A percentile compares a stretch with the other conserved stretches of the same genome.
phyloP scores from a whole-genome alignment of 53 echinoderm and acorn worm genomes.

The Henricia sp. region DNA sequence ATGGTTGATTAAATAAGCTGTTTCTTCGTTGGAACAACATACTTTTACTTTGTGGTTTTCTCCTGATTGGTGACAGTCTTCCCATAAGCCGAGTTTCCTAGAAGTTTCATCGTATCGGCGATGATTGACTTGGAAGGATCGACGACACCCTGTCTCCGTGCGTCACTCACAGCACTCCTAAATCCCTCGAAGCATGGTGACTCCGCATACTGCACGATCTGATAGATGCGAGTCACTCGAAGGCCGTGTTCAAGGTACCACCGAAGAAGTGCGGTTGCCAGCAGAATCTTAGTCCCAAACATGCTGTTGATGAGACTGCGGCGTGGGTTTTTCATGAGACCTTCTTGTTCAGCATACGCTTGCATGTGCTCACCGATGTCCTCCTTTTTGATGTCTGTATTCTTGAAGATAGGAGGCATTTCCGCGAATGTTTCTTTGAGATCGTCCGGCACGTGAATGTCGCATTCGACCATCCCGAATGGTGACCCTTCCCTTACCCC shows the following conservation, averaged over 20 bases:
- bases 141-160: conserved; percentile 48
- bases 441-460: conserved; percentile 31
- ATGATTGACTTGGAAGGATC: conserved; percentile 58
- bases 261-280: conserved; percentile 52
- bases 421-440: conserved; percentile 48
- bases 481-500: conserved; percentile 11
- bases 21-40: background rate
- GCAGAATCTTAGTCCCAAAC: conserved; percentile 48
- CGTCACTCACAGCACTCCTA: conserved; percentile 56
- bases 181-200: conserved; percentile 40
- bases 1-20: background rate
- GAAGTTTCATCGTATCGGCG: conserved; percentile 61
- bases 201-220: conserved; percentile 38
- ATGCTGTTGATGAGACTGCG: conserved; percentile 63
- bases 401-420: conserved; percentile 69
- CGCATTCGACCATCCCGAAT: conserved; percentile 63
- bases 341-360: conserved; percentile 13
- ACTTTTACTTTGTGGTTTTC: background rate
- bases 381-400: conserved; percentile 30
- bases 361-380: conserved; percentile 70
- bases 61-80: conserved; percentile 53
- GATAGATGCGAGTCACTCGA: conserved; percentile 30
- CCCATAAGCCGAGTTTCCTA: conserved; percentile 67
- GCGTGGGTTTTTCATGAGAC: conserved; percentile 38
- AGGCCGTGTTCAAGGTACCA: conserved; percentile 66